Percentiles rank a stretch among this genome's conserved stretches.
Evolutionary conservation across 2,113 vertebrate genomes (phyloP).

Genomic region (Meriones unguiculatus): DNA sequence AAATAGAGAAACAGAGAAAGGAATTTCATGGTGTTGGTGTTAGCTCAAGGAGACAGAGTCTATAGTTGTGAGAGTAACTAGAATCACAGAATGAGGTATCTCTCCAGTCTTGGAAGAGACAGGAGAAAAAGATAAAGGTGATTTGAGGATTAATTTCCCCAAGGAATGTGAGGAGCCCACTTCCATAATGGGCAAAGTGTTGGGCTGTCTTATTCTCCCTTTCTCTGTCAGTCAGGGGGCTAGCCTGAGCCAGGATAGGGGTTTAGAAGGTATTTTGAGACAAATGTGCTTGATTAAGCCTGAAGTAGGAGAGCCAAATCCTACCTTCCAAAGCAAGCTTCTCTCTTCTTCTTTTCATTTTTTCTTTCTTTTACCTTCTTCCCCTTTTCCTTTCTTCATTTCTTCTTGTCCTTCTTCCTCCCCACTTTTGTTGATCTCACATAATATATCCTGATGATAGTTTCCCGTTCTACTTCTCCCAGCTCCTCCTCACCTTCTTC

Average conservation of each 20-base stretch:
- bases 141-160: background rate
- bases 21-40: background rate
- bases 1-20: background rate
- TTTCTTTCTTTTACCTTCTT: background rate
- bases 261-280: background rate
- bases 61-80: background rate
- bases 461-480: background rate
- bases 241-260: background rate
- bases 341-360: background rate
- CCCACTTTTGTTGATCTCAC: background rate
- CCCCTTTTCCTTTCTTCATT: background rate
- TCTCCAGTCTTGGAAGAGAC: background rate
- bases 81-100: background rate
- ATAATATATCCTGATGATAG: background rate
- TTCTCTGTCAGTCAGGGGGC: background rate
- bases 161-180: background rate
- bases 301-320: background rate
- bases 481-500: background rate
- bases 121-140: background rate
- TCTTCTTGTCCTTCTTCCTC: background rate
- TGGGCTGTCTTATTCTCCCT: background rate
- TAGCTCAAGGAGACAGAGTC: background rate
- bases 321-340: background rate
- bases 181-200: background rate
- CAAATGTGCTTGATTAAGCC: background rate